phyloP scores from a whole-genome alignment of 2,888 invertebrate genomes.

The Physocephala rufipes region DNA sequence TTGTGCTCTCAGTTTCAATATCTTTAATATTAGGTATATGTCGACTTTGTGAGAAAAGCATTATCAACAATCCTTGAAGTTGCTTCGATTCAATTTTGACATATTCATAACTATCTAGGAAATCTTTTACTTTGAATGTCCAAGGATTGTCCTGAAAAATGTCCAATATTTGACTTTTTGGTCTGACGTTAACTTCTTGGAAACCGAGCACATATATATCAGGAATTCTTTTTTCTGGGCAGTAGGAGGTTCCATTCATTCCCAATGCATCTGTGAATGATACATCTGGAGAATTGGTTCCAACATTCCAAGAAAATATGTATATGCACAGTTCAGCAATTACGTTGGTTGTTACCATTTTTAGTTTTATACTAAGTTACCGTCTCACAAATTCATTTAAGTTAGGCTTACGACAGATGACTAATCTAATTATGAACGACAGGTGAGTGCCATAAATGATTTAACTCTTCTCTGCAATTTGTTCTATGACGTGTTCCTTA shows the following conservation, averaged over 20 bases:
- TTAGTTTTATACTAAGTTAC: no score
- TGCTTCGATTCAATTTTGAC: slow-evolving; percentile 82
- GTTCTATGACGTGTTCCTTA: no score
- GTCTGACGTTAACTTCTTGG: slow-evolving; percentile 89
- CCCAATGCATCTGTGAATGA: slow-evolving; percentile 76
- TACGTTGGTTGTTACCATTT: slow-evolving; percentile 42
- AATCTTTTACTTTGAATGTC: slow-evolving; percentile 77
- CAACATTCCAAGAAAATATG: slow-evolving; percentile 91
- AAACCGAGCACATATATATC: slow-evolving; percentile 89
- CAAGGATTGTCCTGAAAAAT: slow-evolving; percentile 85
- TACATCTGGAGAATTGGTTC: slow-evolving; percentile 77
- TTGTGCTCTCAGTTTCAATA: slow-evolving; percentile 86
- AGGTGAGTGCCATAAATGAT: no score
- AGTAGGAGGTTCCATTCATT: slow-evolving; percentile 69
- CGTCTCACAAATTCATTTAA: no score
- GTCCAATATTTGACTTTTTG: slow-evolving; percentile 82
- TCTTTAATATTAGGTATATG: slow-evolving; percentile 83
- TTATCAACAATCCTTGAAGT: slow-evolving; percentile 83
- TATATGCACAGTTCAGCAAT: slow-evolving; percentile 69
- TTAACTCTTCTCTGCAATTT: no score
- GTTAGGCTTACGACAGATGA: no score
- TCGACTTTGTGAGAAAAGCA: slow-evolving; percentile 80
- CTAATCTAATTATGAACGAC: no score
- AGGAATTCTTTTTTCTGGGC: slow-evolving; percentile 73
- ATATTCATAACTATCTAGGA: slow-evolving; percentile 70